Evolutionary conservation across 1,140 invertebrate species (phyloP), one percentile per base, ranked within the genome.

Genomic region (Parapsyche elsis): DNA sequence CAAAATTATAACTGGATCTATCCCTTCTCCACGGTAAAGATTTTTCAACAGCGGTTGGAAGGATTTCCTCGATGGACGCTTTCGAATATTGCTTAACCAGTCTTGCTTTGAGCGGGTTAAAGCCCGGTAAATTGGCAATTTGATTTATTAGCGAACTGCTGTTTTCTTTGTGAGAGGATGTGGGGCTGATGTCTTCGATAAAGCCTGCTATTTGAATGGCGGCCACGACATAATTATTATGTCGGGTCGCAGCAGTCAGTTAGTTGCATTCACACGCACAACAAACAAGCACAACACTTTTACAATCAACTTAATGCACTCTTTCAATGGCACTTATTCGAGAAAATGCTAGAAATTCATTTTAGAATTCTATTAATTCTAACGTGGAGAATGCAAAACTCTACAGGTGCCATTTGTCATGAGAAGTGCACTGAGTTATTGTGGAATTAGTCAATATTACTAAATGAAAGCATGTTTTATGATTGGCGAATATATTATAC

Each of bases 21-120:
- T 93, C 92, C 85, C 93, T 90, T 87, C 93, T 90, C 93, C 93
- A 94, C 83, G 93, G 93, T 86, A 94, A 90, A 82, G 91, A 93
- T 85, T 92, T 90, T 88, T 94, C 93, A 85, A 93, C 91, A 83
- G 92, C 91, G 83, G 93, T 93, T 75, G 93, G 92, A 85, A 91
- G 87, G 84, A 90, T 90, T 83, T 91, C 90, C 86, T 90, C 86
- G 81, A 84, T 76, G 83, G 88, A 87, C 83, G 90, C 87, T 87
- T 89, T 89, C 87, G 90, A 89, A 87, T 92, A 91, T 84, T 91
- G 90, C 87, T 92, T 91, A 85, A 92, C 91, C 79, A 92, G 90
- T 84, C 91, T 90, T 86, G 91, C 90, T 88, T 91, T 91, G 86
- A 91, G 88, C 82, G 91, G 89, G 90, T 91, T 90, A 87, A 91